Percentiles rank a stretch among this genome's conserved stretches.
These are phyloP conservation scores for Phalacrocorax brasilianus DNA, from an alignment of 2,113 vertebrate species.

Conservation along the genomic window DNA sequence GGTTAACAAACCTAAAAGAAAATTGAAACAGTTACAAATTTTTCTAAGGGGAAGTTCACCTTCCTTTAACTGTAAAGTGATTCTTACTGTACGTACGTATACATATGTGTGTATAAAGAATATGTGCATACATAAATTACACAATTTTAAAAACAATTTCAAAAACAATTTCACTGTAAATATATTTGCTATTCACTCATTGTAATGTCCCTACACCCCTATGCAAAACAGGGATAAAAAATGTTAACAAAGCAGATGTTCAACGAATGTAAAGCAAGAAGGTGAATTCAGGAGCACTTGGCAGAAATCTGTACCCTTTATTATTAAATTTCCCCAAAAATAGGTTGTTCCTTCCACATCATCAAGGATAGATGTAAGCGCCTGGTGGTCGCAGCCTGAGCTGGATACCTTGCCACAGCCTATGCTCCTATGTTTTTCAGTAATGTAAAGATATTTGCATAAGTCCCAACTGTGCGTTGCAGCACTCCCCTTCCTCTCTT, in stretches of 20 bases:
- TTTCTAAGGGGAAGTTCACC: accelerated
- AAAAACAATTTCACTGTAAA: background rate
- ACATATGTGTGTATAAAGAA: background rate
- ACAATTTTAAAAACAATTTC: background rate
- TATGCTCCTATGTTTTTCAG: background rate
- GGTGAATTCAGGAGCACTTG: background rate
- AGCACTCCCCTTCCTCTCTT: background rate
- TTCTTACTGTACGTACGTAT: background rate
- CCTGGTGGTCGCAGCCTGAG: background rate
- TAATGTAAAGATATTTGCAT: accelerated
- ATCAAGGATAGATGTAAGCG: background rate
- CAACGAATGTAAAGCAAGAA: background rate
- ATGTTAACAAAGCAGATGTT: background rate
- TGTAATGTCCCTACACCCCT: background rate
- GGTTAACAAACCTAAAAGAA: background rate
- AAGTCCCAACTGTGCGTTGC: accelerated
- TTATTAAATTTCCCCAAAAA: background rate
- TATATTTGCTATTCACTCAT: background rate
- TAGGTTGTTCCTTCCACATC: background rate
- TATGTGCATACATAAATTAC: background rate
- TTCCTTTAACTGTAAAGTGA: background rate
- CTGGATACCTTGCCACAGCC: background rate
- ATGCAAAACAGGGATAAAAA: background rate
- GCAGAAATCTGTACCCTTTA: background rate
- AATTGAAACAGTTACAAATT: background rate